These are phyloP conservation scores for Stegana nigrithorax DNA, from an alignment of 2,888 invertebrate species.

Conservation along the genomic window DNA sequence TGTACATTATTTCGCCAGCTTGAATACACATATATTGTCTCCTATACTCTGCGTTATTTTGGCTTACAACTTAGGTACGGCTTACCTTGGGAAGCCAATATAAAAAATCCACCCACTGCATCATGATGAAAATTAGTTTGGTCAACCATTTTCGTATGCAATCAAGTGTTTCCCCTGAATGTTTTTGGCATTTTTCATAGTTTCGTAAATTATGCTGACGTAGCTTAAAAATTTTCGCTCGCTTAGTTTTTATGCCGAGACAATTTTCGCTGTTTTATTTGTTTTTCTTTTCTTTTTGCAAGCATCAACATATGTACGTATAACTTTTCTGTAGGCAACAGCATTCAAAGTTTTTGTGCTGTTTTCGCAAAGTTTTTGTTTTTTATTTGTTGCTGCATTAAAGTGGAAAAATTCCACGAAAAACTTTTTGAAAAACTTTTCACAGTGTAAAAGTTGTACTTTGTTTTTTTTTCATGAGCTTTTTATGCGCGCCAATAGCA, in stretches of 20 bases:
- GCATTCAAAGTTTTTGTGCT: conserved; percentile 1
- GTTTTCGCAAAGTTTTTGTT: conserved; percentile 4
- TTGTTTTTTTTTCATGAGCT: background rate
- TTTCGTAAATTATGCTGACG: too few species aligned
- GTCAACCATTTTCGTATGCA: background rate
- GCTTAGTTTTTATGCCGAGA: too few species aligned
- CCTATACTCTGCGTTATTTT: too few species aligned
- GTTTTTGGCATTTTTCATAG: too few species aligned
- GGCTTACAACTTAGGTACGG: too few species aligned
- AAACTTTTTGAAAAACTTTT: background rate
- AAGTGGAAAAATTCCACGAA: background rate
- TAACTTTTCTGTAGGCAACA: background rate
- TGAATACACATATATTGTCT: too few species aligned
- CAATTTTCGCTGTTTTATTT: too few species aligned
- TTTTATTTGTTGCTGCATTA: background rate
- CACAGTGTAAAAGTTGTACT: background rate
- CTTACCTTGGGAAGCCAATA: too few species aligned
- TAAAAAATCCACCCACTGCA: background rate
- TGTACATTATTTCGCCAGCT: too few species aligned
- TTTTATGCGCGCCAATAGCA: background rate
- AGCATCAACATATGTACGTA: background rate
- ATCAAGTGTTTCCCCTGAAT: background rate
- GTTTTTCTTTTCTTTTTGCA: conserved; percentile 13
- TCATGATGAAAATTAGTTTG: background rate
- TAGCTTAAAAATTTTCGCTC: too few species aligned